phyloP scores from a whole-genome alignment of 1,140 invertebrate species.

The Drosophila fuyamai region DNA sequence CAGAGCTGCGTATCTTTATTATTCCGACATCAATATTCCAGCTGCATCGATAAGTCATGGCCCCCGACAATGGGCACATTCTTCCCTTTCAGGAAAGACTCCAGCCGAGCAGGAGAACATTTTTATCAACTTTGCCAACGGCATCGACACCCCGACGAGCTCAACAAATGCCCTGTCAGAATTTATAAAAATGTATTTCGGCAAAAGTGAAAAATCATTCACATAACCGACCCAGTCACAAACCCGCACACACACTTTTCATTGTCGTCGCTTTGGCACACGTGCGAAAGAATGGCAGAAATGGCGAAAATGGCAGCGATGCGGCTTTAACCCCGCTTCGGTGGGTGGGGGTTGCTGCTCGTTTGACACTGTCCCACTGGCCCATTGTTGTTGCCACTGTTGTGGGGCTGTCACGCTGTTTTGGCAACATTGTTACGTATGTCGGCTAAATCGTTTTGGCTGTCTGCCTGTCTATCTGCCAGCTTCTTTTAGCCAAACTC shows the following conservation, averaged over 20 bases:
- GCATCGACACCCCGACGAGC: conserved; percentile 23
- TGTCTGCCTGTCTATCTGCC: conserved; percentile 27
- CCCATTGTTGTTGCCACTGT: conserved; percentile 30
- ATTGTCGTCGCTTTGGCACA: conserved; percentile 70
- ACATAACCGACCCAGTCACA: conserved; percentile 58
- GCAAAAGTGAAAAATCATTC: conserved; percentile 72
- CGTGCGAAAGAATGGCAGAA: conserved; percentile 64
- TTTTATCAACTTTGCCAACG: conserved; percentile 60
- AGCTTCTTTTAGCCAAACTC: conserved; percentile 41
- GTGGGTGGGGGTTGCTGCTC: neutral
- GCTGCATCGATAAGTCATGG: conserved; percentile 43
- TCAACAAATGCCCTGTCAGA: conserved; percentile 75
- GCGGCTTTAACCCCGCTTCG: conserved; percentile 58
- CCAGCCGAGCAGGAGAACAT: conserved; percentile 31
- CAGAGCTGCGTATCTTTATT: conserved; percentile 7
- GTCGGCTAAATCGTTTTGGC: conserved; percentile 56
- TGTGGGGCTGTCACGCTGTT: conserved; percentile 71
- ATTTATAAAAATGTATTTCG: conserved; percentile 74
- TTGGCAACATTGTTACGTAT: conserved; percentile 76
- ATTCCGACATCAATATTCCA: conserved; percentile 27
- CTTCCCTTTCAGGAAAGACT: conserved; percentile 24
- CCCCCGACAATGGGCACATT: conserved; percentile 29
- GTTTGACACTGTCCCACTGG: conserved; percentile 25
- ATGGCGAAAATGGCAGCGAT: conserved; percentile 32
- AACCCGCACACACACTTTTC: conserved; percentile 56